These are phyloP conservation scores for Pyrrhosoma nymphula DNA, from an alignment of 2,888 invertebrate species.

Conservation along the genomic window DNA sequence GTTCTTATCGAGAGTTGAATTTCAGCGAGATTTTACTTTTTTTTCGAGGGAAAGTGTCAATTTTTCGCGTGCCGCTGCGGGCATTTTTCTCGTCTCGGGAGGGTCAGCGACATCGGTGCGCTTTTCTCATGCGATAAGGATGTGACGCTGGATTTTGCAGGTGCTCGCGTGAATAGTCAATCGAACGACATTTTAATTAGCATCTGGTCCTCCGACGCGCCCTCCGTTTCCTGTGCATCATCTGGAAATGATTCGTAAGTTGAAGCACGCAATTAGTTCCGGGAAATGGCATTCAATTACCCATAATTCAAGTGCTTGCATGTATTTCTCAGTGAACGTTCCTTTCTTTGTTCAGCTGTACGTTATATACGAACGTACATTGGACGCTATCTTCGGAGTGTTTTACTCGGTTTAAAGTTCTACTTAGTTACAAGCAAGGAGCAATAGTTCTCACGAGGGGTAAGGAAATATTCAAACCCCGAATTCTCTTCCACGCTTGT, in stretches of 20 bases:
- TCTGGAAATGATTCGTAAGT: background rate
- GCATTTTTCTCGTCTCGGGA: background rate
- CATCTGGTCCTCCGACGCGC: background rate
- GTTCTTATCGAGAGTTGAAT: slow-evolving; percentile 35
- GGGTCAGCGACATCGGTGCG: slow-evolving; percentile 41
- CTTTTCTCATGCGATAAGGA: background rate
- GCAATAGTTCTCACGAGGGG: too few species aligned
- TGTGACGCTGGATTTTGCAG: background rate
- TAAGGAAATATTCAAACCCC: too few species aligned
- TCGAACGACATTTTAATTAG: background rate
- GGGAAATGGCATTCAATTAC: too few species aligned
- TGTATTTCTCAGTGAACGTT: too few species aligned
- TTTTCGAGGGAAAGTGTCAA: slow-evolving; percentile 33
- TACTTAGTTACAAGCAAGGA: too few species aligned
- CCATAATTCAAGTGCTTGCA: too few species aligned
- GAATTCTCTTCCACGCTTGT: too few species aligned
- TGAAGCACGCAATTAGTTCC: background rate
- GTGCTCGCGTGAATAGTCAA: background rate
- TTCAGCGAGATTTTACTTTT: slow-evolving; percentile 23
- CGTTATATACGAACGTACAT: too few species aligned
- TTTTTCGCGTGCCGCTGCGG: slow-evolving; percentile 47
- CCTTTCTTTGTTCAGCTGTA: too few species aligned
- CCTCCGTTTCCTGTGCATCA: background rate
- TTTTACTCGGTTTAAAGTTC: too few species aligned
- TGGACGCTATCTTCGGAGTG: too few species aligned